Percentiles rank a stretch among this genome's conserved stretches.
Conservation (phyloP, 2,113 vertebrate species). For the Mastomys natalensis region DNA sequence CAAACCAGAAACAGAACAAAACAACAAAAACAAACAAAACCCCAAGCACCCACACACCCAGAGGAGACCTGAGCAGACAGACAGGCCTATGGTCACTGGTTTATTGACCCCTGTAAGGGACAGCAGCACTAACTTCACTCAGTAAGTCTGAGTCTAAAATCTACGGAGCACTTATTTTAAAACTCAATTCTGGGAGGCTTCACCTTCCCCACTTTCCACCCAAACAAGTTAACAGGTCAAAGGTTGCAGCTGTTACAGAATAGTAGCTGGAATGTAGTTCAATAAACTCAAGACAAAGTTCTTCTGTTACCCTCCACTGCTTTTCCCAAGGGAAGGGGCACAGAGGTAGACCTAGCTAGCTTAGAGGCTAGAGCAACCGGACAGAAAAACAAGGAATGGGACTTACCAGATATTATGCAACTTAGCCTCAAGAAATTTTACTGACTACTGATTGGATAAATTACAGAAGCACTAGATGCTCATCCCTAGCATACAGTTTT, state of each 20-base stretch:
- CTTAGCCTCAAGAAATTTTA: slow-evolving; percentile 28
- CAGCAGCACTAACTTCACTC: not conserved
- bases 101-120: not conserved
- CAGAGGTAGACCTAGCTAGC: not conserved
- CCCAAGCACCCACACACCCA: not conserved
- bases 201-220: not conserved
- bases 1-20: not conserved
- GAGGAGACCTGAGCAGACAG: not conserved
- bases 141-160: not conserved
- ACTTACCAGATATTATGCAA: not conserved
- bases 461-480: not conserved
- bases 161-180: slow-evolving; percentile 7
- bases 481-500: not conserved
- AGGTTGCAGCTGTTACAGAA: slow-evolving; percentile 52
- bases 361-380: not conserved
- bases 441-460: not conserved
- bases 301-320: not conserved
- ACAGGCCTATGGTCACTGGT: not conserved
- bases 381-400: slow-evolving; percentile 7
- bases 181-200: slow-evolving; percentile 7
- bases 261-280: not conserved
- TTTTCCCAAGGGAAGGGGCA: not conserved
- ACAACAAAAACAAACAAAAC: not conserved
- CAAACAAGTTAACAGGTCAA: not conserved
- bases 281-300: slow-evolving; percentile 27